Evolutionary conservation across 2,113 vertebrate genomes (phyloP), one percentile per base, ranked within the genome.

Genomic region (Ictalurus furcatus): DNA sequence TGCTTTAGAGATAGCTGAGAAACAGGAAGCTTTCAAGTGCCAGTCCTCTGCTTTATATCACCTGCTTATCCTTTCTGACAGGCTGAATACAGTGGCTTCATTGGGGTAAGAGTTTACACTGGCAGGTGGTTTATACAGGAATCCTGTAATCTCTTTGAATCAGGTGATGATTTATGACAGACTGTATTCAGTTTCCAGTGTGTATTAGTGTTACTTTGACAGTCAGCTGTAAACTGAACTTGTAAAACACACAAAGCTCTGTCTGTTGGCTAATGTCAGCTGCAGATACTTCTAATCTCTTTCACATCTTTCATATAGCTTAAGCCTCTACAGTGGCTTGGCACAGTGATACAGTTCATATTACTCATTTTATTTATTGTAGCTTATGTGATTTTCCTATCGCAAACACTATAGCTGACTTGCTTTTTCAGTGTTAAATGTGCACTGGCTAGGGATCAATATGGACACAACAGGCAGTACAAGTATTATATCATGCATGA

Each of bases 221-320:
- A 92, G 91, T 44, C 73, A 87, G 88, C 86, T 92, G 94, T 94
- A 94, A 94, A 94, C 93, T 88, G 88, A 91, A 37, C 93, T 89
- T 40, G 56, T 83, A 61, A 83, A 23, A 83, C 23, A 83, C 81
- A 59, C 21, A 83, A 1, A 88, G 90, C 88, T 87, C 90, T 92
- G 90, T 88, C 90, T 92, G 92, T 79, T 58, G 79, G 63, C 52
- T 88, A 69, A 88, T 19, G 23, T 87, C 40, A 65, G 58, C 74
- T 93, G 90, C 88, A 86, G 89, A 90, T 92, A 89, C 84, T 93
- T 92, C 92, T 89, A 85, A 79, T 81, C 17, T 83, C 91, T 92
- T 92, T 94, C 90, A 94, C 90, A 90, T 90, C 74, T 86, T 79
- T 44, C 40, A 87, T 63, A 34, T 48, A 54, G 13, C n/a, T 34